A percentile compares a stretch with the other conserved stretches of the same genome.
Evolutionary conservation across 2,888 invertebrate genomes (phyloP).

Genomic region (Drosophila cracens): DNA sequence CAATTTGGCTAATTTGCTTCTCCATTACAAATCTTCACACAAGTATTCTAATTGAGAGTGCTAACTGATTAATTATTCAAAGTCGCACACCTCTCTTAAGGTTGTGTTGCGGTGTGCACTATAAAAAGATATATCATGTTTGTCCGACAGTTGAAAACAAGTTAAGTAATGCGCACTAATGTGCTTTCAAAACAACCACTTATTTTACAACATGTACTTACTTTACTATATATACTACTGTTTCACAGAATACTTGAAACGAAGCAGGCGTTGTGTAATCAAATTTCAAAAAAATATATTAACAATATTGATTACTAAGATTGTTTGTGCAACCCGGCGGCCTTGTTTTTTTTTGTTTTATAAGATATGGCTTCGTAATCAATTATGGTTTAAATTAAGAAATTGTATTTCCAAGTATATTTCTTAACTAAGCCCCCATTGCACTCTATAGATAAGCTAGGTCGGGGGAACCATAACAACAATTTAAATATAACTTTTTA

Average conservation of each 20-base stretch:
- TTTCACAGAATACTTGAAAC: background rate
- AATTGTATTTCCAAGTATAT: slow-evolving; percentile 9
- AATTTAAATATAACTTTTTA: slow-evolving; percentile 34
- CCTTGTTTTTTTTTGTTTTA: slow-evolving; percentile 6
- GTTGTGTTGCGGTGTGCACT: slow-evolving; percentile 16
- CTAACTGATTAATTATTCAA: slow-evolving; percentile 15
- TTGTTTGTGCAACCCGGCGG: slow-evolving; percentile 17
- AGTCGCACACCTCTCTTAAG: slow-evolving; percentile 1
- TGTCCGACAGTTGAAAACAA: slow-evolving; percentile 7
- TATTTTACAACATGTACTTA: background rate
- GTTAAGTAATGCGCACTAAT: slow-evolving; percentile 6
- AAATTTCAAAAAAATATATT: slow-evolving; percentile 14
- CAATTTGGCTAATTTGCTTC: background rate
- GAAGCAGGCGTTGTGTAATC: slow-evolving; percentile 11
- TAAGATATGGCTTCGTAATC: slow-evolving; percentile 30
- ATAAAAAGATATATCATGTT: background rate
- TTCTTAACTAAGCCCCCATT: slow-evolving; percentile 9
- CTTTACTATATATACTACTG: background rate
- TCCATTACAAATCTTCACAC: background rate
- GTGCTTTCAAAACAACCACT: slow-evolving; percentile 6
- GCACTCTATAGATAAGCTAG: slow-evolving; percentile 34
- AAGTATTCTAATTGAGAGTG: slow-evolving; percentile 14
- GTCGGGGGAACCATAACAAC: slow-evolving; percentile 5
- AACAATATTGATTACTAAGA: slow-evolving; percentile 28
- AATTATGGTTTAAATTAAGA: slow-evolving; percentile 17